A percentile compares a stretch with the other conserved stretches of the same genome.
Conservation (phyloP, 2,888 invertebrate species). For the Charanyca ferruginea region DNA sequence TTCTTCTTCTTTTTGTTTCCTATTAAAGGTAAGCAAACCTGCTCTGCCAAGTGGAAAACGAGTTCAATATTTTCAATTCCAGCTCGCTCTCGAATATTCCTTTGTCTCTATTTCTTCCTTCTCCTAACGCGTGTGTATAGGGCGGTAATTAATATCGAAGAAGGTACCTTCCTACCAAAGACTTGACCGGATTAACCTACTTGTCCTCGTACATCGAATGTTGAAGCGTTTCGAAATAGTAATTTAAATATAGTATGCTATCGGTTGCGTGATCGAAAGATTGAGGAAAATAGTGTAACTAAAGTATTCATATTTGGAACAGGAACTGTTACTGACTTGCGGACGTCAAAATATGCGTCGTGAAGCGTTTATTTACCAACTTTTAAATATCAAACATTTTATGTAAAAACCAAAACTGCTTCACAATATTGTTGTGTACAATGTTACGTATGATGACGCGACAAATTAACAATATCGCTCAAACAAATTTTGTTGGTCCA, state of each 20-base stretch:
- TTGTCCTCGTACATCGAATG: background rate
- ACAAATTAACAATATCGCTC: background rate
- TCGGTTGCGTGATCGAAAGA: slow-evolving; percentile 17
- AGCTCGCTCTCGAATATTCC: too few relatives aligned
- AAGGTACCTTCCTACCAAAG: background rate
- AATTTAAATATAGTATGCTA: slow-evolving; percentile 11
- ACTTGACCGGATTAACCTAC: background rate
- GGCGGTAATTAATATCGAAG: background rate
- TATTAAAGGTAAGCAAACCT: too few relatives aligned
- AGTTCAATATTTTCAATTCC: too few relatives aligned
- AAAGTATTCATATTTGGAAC: slow-evolving; percentile 2
- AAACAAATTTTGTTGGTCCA: slow-evolving; percentile 10
- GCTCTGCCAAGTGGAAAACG: too few relatives aligned
- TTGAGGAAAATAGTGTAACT: slow-evolving; percentile 34
- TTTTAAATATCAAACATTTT: background rate
- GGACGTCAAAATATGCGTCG: background rate
- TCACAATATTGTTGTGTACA: slow-evolving; percentile 14
- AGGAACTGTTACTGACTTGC: background rate
- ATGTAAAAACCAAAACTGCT: slow-evolving; percentile 19
- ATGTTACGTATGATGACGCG: slow-evolving; percentile 8
- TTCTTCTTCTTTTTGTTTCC: too few relatives aligned
- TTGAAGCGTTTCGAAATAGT: slow-evolving; percentile 19
- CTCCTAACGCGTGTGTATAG: background rate
- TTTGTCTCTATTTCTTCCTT: background rate
- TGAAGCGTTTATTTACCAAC: slow-evolving; percentile 3